Percentiles rank a stretch among this genome's conserved stretches.
These are phyloP conservation scores for Macaria notata DNA, from an alignment of 2,888 invertebrate genomes.

Conservation along the genomic window DNA sequence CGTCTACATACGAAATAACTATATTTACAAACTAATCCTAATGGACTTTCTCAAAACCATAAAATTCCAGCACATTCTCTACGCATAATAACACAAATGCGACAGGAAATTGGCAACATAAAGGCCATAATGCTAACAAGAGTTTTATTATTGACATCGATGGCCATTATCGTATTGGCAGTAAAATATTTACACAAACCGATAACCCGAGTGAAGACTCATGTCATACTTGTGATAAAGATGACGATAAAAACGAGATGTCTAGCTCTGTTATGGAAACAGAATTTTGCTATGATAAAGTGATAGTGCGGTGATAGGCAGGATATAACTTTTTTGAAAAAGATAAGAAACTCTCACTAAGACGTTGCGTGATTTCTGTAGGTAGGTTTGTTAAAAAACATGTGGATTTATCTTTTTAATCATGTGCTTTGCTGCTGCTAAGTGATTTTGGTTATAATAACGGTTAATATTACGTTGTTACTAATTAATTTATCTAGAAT, in stretches of 20 bases:
- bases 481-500: too few relatives aligned
- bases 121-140: constrained; percentile 1
- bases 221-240: constrained; percentile 9
- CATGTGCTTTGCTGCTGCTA: constrained; percentile 1
- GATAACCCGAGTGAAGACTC: constrained; percentile 17
- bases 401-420: background rate
- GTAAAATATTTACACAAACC: constrained; percentile 14
- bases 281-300: background rate
- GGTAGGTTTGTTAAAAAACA: too few relatives aligned
- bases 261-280: constrained; percentile 18
- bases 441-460: background rate
- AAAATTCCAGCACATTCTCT: constrained; percentile 1
- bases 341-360: too few relatives aligned
- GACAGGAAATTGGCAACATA: constrained; percentile 9
- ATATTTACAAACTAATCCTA: constrained; percentile 1
- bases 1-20: too few relatives aligned
- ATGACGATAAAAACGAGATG: constrained; percentile 10
- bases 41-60: background rate
- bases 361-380: too few relatives aligned
- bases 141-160: constrained; percentile 10
- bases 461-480: too few relatives aligned
- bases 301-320: too few relatives aligned
- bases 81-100: constrained; percentile 9
- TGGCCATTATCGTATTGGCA: constrained; percentile 1
- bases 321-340: too few relatives aligned